phyloP scores from a whole-genome alignment of 1,140 invertebrate species.

The Drosophila pallidifrons region DNA sequence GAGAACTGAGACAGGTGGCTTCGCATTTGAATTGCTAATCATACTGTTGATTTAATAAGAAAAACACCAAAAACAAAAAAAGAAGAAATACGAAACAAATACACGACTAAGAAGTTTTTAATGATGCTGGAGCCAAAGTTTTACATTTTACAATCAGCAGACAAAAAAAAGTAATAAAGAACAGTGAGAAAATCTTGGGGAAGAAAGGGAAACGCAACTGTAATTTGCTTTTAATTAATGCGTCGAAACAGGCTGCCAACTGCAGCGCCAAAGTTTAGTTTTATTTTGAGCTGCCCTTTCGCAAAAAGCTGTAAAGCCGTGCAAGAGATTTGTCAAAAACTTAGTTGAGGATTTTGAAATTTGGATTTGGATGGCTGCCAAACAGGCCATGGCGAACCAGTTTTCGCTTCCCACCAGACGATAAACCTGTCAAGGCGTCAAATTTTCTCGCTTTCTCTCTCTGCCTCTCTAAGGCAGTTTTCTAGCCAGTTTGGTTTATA shows the following conservation, averaged over 20 bases:
- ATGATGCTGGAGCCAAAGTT: conserved; percentile 73
- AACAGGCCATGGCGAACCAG: conserved; percentile 12
- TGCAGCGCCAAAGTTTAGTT: conserved; percentile 30
- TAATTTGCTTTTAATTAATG: conserved; percentile 81
- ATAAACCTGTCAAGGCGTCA: conserved; percentile 48
- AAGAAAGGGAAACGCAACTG: conserved; percentile 44
- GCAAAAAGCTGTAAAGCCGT: conserved; percentile 3
- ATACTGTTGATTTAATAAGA: conserved; percentile 68
- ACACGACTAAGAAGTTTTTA: conserved; percentile 74
- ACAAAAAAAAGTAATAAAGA: not conserved
- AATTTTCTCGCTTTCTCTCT: not conserved
- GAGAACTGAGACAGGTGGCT: conserved; percentile 60
- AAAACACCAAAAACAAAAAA: conserved; percentile 23
- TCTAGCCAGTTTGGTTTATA: conserved; percentile 8
- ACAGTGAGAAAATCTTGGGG: not conserved
- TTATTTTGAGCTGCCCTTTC: not conserved
- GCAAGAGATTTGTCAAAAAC: conserved; percentile 31
- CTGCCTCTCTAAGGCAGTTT: not conserved
- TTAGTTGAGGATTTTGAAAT: conserved; percentile 14
- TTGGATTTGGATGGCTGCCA: conserved; percentile 41
- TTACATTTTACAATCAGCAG: conserved; percentile 17
- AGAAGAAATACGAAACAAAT: conserved; percentile 5
- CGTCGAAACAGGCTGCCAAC: conserved; percentile 41
- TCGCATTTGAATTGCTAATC: conserved; percentile 78
- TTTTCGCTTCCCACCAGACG: conserved; percentile 18